phyloP scores from a whole-genome alignment of 2,888 invertebrate species.

The Drosophila mercatorum region DNA sequence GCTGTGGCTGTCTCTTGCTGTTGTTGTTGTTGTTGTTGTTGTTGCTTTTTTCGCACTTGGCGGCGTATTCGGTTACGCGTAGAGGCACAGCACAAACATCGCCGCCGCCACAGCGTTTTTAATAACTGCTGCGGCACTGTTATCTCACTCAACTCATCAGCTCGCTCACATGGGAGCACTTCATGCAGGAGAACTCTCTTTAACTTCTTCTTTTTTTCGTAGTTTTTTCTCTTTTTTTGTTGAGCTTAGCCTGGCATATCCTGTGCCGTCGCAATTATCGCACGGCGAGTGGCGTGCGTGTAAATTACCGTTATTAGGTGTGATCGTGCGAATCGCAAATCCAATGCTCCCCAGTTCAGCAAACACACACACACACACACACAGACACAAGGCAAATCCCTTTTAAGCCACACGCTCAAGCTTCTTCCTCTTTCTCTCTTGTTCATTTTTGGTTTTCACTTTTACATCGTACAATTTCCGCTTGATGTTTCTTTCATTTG shows the following conservation, averaged over 20 bases:
- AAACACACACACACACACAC: background rate
- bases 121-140: slow-evolving; percentile 70
- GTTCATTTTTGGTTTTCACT: slow-evolving; percentile 50
- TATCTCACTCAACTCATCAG: slow-evolving; percentile 78
- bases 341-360: slow-evolving; percentile 25
- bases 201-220: background rate
- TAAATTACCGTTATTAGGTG: slow-evolving; percentile 84
- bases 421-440: background rate
- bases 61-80: slow-evolving; percentile 71
- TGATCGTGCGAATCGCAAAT: slow-evolving; percentile 75
- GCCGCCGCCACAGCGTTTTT: slow-evolving; percentile 64
- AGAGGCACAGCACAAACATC: slow-evolving; percentile 47
- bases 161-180: slow-evolving; percentile 24
- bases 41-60: slow-evolving; percentile 77
- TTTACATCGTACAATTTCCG: slow-evolving; percentile 64
- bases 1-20: too few relatives aligned
- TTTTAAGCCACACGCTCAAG: slow-evolving; percentile 1
- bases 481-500: slow-evolving; percentile 11
- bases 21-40: background rate
- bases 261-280: slow-evolving; percentile 78
- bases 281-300: slow-evolving; percentile 76
- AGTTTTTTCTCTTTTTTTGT: background rate
- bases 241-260: slow-evolving; percentile 35
- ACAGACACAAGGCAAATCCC: background rate
- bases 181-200: slow-evolving; percentile 6